Evolutionary conservation across 2,113 vertebrate genomes (phyloP), one percentile per base, ranked within the genome.

Genomic region (Tylochromis polylepis): DNA sequence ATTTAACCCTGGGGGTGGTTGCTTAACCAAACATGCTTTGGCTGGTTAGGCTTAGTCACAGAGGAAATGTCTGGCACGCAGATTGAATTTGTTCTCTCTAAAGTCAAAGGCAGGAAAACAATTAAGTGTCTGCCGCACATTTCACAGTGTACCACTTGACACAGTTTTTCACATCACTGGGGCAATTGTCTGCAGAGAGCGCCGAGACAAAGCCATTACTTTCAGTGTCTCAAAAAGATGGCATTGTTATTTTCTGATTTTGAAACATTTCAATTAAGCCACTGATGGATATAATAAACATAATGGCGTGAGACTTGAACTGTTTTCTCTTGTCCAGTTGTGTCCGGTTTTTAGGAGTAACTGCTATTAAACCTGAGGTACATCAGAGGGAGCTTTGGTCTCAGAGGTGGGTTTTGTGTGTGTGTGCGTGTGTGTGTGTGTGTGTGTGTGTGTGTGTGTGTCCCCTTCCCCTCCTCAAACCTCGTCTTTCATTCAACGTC

Each of bases 31-130:
- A 96, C 95, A 96, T 93, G 94, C 95, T 96, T 88, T 95, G 96
- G 94, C 95, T 97, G 95, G 95, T 96, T 96, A 93, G 95, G 88
- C 89, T 95, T 89, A 90, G 93, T 95, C 95, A 94, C 95, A 94
- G 96, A 96, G 95, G 95, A 96, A 90, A 92, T 93, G 93, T 95
- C 95, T 96, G 95, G 93, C 91, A 89, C 93, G 88, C 94, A 96
- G 95, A 96, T 96, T 96, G 95, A 95, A 96, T 96, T 95, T 91
- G 91, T 90, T 95, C 96, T 94, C 95, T 96, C 95, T 91, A 93
- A 95, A 95, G 95, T 95, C 95, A 94, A 94, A 96, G 94, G 93
- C 94, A 95, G 90, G 91, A 96, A 96, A 97, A 97, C 96, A 97
- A 96, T 97, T 96, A 96, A 95, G 93, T 94, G 94, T 93, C 94